Conservation (phyloP, 2,113 vertebrate genomes). For the Callospermophilus lateralis region DNA sequence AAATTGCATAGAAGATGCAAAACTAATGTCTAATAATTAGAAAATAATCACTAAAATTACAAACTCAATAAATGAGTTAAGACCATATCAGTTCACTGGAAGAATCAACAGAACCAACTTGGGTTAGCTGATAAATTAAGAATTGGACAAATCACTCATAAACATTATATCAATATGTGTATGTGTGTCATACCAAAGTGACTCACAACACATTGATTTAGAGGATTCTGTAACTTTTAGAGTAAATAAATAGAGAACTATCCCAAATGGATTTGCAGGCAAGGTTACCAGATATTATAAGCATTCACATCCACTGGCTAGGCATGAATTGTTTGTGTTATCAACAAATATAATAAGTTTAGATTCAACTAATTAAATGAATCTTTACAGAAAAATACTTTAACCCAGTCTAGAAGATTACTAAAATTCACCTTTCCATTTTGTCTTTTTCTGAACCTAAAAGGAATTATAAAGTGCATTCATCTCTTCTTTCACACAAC, state of each 20-base stretch:
- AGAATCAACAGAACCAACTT: not conserved
- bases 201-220: not conserved
- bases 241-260: not conserved
- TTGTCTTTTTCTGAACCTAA: not conserved
- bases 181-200: not conserved
- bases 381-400: not conserved
- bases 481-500: not conserved
- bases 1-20: not conserved
- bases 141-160: no score
- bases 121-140: not conserved
- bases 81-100: not conserved
- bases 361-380: not conserved
- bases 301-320: rapidly evolving
- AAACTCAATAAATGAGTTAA: not conserved
- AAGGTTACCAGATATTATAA: not conserved
- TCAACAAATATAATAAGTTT: not conserved
- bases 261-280: not conserved
- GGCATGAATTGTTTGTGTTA: not conserved
- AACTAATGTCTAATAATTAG: not conserved
- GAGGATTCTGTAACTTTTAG: not conserved
- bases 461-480: not conserved
- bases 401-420: not conserved
- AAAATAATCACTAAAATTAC: not conserved
- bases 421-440: not conserved
- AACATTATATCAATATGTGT: not conserved